phyloP scores from a whole-genome alignment of 1,140 invertebrate species.

The Cyclargus thomasi region DNA sequence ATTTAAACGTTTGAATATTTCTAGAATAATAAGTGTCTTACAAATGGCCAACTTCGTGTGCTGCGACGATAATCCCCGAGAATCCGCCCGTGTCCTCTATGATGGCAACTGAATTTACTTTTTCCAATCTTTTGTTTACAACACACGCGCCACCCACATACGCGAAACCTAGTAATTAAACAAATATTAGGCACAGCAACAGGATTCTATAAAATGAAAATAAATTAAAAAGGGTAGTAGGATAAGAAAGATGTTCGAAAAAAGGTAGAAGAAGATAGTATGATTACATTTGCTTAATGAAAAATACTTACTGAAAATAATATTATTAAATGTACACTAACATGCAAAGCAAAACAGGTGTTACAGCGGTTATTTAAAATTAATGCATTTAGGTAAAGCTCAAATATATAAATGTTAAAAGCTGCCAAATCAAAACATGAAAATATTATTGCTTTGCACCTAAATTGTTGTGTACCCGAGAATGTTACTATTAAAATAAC shows the following conservation, averaged over 20 bases:
- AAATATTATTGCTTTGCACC: neutral
- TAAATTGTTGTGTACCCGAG: neutral
- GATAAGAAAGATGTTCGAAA: neutral
- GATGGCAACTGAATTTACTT: slow-evolving; percentile 96
- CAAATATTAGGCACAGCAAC: neutral
- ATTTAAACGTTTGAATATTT: neutral
- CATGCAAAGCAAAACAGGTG: slow-evolving; percentile 8
- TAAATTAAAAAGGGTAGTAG: neutral
- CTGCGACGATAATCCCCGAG: slow-evolving; percentile 96
- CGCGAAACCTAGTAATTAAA: slow-evolving; percentile 85
- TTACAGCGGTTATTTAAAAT: neutral
- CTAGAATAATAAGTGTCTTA: slow-evolving; percentile 79
- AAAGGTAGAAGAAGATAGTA: neutral
- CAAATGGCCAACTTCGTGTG: slow-evolving; percentile 97
- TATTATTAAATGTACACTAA: neutral
- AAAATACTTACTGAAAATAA: slow-evolving; percentile 20
- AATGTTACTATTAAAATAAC: slow-evolving; percentile 1
- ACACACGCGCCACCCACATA: slow-evolving; percentile 97
- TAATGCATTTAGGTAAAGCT: slow-evolving; percentile 3
- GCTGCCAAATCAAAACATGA: neutral
- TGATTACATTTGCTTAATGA: slow-evolving; percentile 12
- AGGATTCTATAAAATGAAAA: neutral
- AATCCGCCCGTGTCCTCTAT: slow-evolving; percentile 97
- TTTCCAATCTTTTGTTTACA: slow-evolving; percentile 95
- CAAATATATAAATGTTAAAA: slow-evolving; percentile 4